Conservation (phyloP, 53 echinoderm and acorn worm species). For the Luidia sarsii region DNA sequence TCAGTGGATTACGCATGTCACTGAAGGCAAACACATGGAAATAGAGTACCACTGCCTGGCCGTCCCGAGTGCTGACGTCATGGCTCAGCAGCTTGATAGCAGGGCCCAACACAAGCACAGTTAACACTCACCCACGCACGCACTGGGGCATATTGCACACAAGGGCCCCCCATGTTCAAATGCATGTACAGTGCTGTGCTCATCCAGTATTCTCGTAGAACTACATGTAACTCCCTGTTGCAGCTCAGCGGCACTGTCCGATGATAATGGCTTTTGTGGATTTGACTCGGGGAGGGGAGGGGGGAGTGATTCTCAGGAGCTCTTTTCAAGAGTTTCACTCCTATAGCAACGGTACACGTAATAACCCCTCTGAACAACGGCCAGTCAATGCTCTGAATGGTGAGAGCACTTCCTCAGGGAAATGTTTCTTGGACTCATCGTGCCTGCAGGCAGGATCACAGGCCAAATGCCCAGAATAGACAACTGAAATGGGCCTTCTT, state of each 20-base stretch:
- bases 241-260: constrained; percentile 16
- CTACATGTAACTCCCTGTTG: not conserved
- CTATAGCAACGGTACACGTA: constrained; percentile 53
- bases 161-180: no score
- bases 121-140: not conserved
- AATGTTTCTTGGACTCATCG: no score
- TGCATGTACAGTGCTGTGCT: no score
- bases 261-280: no score
- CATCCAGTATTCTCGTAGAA: no score
- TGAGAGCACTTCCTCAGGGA: no score
- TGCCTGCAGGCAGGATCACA: no score
- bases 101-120: not conserved
- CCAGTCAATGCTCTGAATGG: not conserved
- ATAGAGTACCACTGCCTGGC: constrained; percentile 24
- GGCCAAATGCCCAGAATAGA: no score
- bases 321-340: not conserved
- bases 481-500: no score
- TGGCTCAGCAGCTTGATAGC: not conserved
- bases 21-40: constrained; percentile 57
- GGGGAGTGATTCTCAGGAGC: not conserved
- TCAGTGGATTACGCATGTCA: constrained; percentile 60
- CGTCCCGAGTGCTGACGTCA: constrained; percentile 14
- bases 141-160: not conserved
- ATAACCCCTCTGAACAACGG: constrained; percentile 26
- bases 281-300: not conserved